phyloP scores from a whole-genome alignment of 2,888 invertebrate species.

The Drosophila borealis region DNA sequence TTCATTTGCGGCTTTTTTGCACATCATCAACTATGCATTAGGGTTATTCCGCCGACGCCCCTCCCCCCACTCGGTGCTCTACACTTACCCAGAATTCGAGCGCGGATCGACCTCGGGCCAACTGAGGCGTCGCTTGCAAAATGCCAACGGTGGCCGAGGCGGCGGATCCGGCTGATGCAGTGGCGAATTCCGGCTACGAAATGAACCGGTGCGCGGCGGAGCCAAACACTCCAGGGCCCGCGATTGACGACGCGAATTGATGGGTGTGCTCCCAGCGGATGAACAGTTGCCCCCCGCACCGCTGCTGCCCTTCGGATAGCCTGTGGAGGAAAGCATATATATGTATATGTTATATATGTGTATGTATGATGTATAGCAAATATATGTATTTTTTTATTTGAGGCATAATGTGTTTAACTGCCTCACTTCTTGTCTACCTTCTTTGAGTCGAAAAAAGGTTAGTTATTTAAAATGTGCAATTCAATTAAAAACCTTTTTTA shows the following conservation, averaged over 20 bases:
- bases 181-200: conserved; percentile 85
- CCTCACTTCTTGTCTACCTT: too few relatives aligned
- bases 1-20: conserved; percentile 54
- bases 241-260: conserved; percentile 85
- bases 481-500: too few relatives aligned
- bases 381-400: too few relatives aligned
- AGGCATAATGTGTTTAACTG: too few relatives aligned
- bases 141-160: conserved; percentile 89
- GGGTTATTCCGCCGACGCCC: conserved; percentile 1
- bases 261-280: conserved; percentile 72
- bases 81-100: conserved; percentile 92
- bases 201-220: conserved; percentile 87
- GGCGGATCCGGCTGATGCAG: conserved; percentile 85
- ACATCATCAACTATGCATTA: conserved; percentile 68
- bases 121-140: conserved; percentile 91
- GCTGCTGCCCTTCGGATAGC: conserved; percentile 89
- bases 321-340: conserved; percentile 76
- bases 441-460: too few relatives aligned
- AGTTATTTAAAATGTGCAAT: too few relatives aligned
- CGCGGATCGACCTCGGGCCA: conserved; percentile 95
- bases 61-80: background rate
- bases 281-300: conserved; percentile 85
- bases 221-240: conserved; percentile 89
- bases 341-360: background rate
- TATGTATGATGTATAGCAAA: background rate